phyloP scores from a whole-genome alignment of 2,113 vertebrate species.

The Pterocles gutturalis region DNA sequence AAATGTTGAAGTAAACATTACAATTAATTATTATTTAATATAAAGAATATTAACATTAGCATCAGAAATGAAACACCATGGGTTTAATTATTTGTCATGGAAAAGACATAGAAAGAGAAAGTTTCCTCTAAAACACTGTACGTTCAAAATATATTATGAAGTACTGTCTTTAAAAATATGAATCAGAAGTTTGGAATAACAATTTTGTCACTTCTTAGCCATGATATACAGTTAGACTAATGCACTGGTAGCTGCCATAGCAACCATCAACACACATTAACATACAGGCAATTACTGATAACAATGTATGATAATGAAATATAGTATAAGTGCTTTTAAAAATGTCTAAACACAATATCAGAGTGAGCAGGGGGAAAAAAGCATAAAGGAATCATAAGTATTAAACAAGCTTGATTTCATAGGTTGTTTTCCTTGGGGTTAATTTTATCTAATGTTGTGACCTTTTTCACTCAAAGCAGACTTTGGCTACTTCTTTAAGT shows the following conservation, averaged over 20 bases:
- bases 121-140: neutral
- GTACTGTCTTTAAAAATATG: neutral
- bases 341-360: neutral
- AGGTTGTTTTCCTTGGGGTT: neutral
- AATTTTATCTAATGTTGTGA: neutral
- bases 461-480: neutral
- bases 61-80: neutral
- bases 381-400: neutral
- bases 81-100: neutral
- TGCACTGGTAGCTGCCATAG: neutral
- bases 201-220: neutral
- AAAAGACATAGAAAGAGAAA: neutral
- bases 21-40: neutral
- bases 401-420: neutral
- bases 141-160: neutral
- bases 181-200: neutral
- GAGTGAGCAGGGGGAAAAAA: neutral
- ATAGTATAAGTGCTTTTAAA: neutral
- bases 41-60: neutral
- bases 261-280: neutral
- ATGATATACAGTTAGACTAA: neutral
- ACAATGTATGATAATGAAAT: neutral
- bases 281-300: neutral
- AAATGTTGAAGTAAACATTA: neutral
- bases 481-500: neutral